Base-by-base conservation (phyloP, 1,140 invertebrate genomes). In the Drosophila leontia region DNA sequence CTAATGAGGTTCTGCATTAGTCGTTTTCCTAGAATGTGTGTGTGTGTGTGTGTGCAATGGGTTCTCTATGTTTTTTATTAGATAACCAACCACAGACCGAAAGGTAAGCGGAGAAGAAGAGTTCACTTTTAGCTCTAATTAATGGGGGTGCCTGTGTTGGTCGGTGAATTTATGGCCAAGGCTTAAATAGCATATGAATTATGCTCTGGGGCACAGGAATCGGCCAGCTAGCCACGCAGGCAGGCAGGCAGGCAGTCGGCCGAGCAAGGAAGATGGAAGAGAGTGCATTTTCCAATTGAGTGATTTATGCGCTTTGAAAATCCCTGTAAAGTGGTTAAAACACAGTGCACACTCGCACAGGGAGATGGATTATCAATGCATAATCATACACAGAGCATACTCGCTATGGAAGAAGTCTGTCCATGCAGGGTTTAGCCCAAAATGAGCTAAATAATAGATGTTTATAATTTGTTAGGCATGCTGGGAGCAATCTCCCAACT, bases 151-250 rank as follows among this genome's bases (percentile, higher is more conserved):
- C 53, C 41, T 78, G 60, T 79, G 70, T 42, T 60, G 37, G 67
- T 67, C 74, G 72, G 69, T 71, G 59, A 84, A 87, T 87, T 87
- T 87, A 87, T 87, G 83, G 65, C 83, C 65, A 61, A 65, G 81
- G 84, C 85, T 87, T 90, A 90, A 87, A 79, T 75, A 87, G 85
- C 77, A 84, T 87, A 87, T 87, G 84, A 87, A 88, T 87, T 87
- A 87, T 88, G 84, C 74, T 76, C 76, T 72, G 59, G 75, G 74
- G 42, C 63, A 76, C 63, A 76, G 44, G 39, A 55, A 42, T 58
- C 12, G 41, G 41, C 23, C n/a, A 32, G 15, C 19, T 9, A 17
- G 39, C 15, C 45, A 26, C 7, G 1, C 44, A 47, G 19, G 0
- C 19, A 47, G 3, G 11, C 19, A 55, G 45, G 15, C 26, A n/a